Conservation (phyloP, 2,888 invertebrate species). For the Stenurella melanura region DNA sequence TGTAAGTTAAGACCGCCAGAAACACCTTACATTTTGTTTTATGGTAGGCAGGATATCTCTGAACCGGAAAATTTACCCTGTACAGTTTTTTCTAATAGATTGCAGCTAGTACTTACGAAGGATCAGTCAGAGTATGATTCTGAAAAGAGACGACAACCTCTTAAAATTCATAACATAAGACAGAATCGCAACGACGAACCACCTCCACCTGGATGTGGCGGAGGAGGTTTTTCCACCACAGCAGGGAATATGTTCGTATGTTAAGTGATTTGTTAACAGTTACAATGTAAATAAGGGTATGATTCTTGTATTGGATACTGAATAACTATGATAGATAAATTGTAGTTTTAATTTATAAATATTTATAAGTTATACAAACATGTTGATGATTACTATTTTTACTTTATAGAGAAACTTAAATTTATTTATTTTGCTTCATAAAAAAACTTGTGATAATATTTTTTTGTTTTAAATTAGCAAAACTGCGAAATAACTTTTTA, state of each 20-base stretch:
- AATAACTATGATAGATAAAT: conserved; percentile 38
- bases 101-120: conserved; percentile 65
- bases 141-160: conserved; percentile 62
- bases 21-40: conserved; percentile 90
- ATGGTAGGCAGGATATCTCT: conserved; percentile 73
- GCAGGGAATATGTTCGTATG: conserved; percentile 71
- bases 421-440: conserved; percentile 33
- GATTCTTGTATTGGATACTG: conserved; percentile 34
- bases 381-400: conserved; percentile 34
- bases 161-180: conserved; percentile 61
- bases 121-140: conserved; percentile 67
- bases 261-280: conserved; percentile 58
- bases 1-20: conserved; percentile 81
- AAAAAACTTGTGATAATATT: conserved; percentile 24
- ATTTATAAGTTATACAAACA: conserved; percentile 37
- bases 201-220: conserved; percentile 76
- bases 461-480: conserved; percentile 28
- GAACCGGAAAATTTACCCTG: conserved; percentile 66
- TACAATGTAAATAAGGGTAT: conserved; percentile 29
- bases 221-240: conserved; percentile 68
- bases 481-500: conserved; percentile 5
- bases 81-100: conserved; percentile 61
- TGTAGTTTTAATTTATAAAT: conserved; percentile 42
- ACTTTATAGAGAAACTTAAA: conserved; percentile 28
- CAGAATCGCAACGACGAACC: conserved; percentile 74